Evolutionary conservation across 1,140 invertebrate species (phyloP).

Genomic region (Helicoverpa zea): DNA sequence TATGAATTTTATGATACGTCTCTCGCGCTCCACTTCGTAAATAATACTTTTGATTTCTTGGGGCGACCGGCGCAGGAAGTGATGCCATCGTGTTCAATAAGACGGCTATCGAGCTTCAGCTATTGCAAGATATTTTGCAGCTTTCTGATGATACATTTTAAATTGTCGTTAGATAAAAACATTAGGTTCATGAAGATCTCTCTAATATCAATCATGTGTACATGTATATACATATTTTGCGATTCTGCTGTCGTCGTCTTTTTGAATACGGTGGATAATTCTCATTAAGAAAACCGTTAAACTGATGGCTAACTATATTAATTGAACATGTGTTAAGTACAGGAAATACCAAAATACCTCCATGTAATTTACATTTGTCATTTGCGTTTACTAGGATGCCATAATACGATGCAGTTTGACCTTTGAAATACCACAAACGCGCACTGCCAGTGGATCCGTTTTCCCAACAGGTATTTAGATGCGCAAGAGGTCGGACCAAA

Average conservation of each 20-base stretch:
- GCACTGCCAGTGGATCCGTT: not conserved
- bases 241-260: no score
- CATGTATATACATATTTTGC: no score
- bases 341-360: no score
- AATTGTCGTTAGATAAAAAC: no score
- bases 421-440: not conserved
- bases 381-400: not conserved
- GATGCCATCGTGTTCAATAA: not conserved
- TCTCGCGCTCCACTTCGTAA: constrained; percentile 69
- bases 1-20: constrained; percentile 78
- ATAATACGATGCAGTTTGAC: not conserved
- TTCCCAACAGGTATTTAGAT: not conserved
- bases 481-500: not conserved
- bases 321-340: no score
- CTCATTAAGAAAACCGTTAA: no score
- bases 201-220: no score
- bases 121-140: not conserved
- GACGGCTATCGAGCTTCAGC: not conserved
- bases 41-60: constrained; percentile 76
- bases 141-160: not conserved
- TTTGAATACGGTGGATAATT: no score
- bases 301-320: no score
- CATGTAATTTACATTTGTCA: not conserved
- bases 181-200: no score
- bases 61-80: constrained; percentile 3